These are phyloP conservation scores for Hermetia illucens DNA, from an alignment of 1,140 invertebrate genomes.

Conservation along the genomic window DNA sequence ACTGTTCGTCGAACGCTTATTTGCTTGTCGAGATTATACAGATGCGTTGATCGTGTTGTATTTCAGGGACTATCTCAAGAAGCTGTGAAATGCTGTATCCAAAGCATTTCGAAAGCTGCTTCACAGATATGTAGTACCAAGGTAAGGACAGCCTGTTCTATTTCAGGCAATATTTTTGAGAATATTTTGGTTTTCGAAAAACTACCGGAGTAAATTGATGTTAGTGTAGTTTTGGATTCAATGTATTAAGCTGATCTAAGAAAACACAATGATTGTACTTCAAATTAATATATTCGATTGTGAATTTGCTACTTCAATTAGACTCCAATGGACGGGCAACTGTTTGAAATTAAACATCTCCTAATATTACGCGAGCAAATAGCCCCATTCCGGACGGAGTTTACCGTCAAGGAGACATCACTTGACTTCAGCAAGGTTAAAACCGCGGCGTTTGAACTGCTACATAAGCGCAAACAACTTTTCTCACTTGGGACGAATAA, in stretches of 20 bases:
- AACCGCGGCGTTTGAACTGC: slow-evolving; percentile 68
- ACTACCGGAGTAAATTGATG: too few relatives aligned
- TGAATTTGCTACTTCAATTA: too few relatives aligned
- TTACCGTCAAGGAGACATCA: slow-evolving; percentile 80
- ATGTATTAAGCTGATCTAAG: too few relatives aligned
- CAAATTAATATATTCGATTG: too few relatives aligned
- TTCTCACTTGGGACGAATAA: slow-evolving; percentile 84
- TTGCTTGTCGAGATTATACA: slow-evolving; percentile 86
- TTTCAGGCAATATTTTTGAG: too few relatives aligned
- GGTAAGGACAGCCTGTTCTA: too few relatives aligned
- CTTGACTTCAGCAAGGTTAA: slow-evolving; percentile 85
- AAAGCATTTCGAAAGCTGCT: slow-evolving; percentile 71
- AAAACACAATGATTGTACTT: too few relatives aligned
- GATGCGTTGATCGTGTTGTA: slow-evolving; percentile 87
- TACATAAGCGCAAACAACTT: slow-evolving; percentile 74
- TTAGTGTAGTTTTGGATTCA: too few relatives aligned
- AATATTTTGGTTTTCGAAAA: background rate
- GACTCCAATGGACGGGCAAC: slow-evolving; percentile 72
- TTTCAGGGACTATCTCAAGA: slow-evolving; percentile 96
- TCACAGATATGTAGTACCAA: slow-evolving; percentile 50
- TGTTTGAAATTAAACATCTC: slow-evolving; percentile 97
- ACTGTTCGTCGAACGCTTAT: slow-evolving; percentile 88
- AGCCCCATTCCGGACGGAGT: slow-evolving; percentile 94
- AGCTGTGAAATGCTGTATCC: slow-evolving; percentile 79
- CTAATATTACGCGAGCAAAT: slow-evolving; percentile 95